These are phyloP conservation scores for Oscheius sp. DNA, from an alignment of 2,888 invertebrate species.

Conservation along the genomic window DNA sequence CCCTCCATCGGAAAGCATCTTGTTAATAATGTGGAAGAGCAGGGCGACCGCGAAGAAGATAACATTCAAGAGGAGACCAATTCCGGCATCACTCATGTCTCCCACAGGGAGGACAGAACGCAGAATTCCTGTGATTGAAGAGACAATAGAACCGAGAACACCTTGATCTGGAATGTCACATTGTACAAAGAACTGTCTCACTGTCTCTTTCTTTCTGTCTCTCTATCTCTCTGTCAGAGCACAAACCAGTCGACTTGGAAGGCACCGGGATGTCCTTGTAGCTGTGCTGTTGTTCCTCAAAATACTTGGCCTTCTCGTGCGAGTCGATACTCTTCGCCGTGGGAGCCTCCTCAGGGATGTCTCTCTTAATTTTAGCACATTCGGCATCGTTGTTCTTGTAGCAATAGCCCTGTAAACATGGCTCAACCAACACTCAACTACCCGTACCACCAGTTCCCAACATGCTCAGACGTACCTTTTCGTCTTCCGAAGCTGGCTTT, in stretches of 20 bases:
- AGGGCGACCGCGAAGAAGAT: slow-evolving; percentile 48
- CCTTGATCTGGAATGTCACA: slow-evolving; percentile 11
- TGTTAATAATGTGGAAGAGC: slow-evolving; percentile 41
- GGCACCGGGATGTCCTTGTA: background rate
- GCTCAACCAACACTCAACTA: slow-evolving; percentile 1
- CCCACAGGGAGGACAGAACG: slow-evolving; percentile 30
- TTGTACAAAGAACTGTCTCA: background rate
- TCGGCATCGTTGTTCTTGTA: slow-evolving; percentile 21
- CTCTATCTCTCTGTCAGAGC: too few relatives aligned
- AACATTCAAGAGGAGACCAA: slow-evolving; percentile 49
- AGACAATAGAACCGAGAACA: slow-evolving; percentile 5
- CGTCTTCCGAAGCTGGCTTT: slow-evolving; percentile 5
- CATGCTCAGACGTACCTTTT: slow-evolving; percentile 5
- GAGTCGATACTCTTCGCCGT: background rate
- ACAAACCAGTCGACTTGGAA: background rate
- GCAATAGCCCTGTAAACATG: slow-evolving; percentile 24
- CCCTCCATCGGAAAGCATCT: slow-evolving; percentile 41
- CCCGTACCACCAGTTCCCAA: background rate
- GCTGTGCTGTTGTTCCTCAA: slow-evolving; percentile 4
- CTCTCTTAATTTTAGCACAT: slow-evolving; percentile 24
- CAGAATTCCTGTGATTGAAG: slow-evolving; percentile 1
- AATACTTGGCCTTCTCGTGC: slow-evolving; percentile 22
- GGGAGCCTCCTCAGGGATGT: slow-evolving; percentile 1
- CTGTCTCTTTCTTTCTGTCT: too few relatives aligned
- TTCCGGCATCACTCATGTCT: slow-evolving; percentile 37